Conservation (phyloP, 2,797 vertebrate genomes). For the Hippopotamyrus pictus region DNA sequence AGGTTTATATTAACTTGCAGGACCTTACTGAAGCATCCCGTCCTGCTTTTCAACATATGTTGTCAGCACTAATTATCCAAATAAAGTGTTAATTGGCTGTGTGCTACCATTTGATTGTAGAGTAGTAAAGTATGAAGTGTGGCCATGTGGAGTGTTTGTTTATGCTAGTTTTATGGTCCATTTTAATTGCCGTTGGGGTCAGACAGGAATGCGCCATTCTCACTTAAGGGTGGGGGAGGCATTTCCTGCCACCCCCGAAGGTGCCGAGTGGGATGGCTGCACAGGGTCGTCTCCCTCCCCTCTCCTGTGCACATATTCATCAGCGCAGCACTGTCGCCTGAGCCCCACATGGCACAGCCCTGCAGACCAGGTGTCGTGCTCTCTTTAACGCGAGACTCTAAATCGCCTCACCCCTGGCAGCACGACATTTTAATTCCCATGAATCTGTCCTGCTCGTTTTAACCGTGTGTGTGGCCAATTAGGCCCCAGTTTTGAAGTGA, state of each 20-base stretch:
- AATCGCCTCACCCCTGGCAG: neutral
- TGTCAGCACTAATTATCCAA: slow-evolving; percentile 19
- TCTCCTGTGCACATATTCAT: neutral
- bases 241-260: neutral
- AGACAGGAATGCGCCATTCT: slow-evolving; percentile 20
- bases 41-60: slow-evolving; percentile 14
- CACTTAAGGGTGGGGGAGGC: neutral
- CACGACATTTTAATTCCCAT: neutral
- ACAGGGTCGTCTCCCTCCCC: neutral
- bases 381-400: neutral
- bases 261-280: neutral
- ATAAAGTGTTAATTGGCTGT: slow-evolving; percentile 22
- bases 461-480: slow-evolving; percentile 17
- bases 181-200: slow-evolving; percentile 18
- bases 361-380: neutral
- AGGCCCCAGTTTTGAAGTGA: neutral
- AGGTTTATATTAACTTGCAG: neutral
- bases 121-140: slow-evolving; percentile 5
- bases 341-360: neutral
- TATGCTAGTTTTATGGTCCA: slow-evolving; percentile 13
- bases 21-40: neutral
- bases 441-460: neutral
- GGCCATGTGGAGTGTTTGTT: slow-evolving; percentile 13
- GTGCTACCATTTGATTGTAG: slow-evolving; percentile 15
- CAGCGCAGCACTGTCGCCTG: neutral